Evolutionary conservation across 30 jellyfish, hydroid and myxozoan species (phyloP), one percentile per base, ranked within the genome.

Genomic region (Cassiopea xamachana): DNA sequence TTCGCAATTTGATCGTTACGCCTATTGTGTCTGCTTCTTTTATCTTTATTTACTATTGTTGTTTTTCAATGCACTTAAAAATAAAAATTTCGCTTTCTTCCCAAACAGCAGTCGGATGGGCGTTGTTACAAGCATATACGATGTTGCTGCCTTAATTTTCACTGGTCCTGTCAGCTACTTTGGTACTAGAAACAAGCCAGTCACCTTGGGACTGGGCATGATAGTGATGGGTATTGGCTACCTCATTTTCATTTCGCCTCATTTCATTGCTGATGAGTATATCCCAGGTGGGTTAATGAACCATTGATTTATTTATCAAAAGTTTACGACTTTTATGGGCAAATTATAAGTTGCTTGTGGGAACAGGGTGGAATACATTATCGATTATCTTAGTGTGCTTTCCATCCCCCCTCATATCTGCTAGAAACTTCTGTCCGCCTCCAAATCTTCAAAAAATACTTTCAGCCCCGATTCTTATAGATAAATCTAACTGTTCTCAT

Each of bases 91-190:
- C 64, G 12, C 12, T 17, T 19, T 2, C 72, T 87, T 46, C 55
- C 81, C 6, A 39, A 79, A 14, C 84, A 90, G 97, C 86, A 74
- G 75, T 58, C 92, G 85, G 27, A 73, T 90, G 87, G 97, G 97
- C 27, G 69, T 90, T 7, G 85, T 90, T 7, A 90, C 97, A 16
- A 82, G 97, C 71, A 64, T 75, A 7, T 90, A 70, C 45, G 97
- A 90, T 71, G 83, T 82, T 14, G 97, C 97, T 1, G 97, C 97
- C 1, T 50, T 81, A 73, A 59, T 90, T 9, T 73, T 75, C 85
- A 82, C 81, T 51, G 89, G 90, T 1, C 97, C 97, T 18, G 92
- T 90, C 69, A 90, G 97, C 72, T 90, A 90, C 70, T 90, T 80
- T 75, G 97, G 92, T 7, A 87, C 67, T 47, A 60, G 90, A 48